Evolutionary conservation across 1,140 invertebrate genomes (phyloP).

Genomic region (Sinella curviseta): DNA sequence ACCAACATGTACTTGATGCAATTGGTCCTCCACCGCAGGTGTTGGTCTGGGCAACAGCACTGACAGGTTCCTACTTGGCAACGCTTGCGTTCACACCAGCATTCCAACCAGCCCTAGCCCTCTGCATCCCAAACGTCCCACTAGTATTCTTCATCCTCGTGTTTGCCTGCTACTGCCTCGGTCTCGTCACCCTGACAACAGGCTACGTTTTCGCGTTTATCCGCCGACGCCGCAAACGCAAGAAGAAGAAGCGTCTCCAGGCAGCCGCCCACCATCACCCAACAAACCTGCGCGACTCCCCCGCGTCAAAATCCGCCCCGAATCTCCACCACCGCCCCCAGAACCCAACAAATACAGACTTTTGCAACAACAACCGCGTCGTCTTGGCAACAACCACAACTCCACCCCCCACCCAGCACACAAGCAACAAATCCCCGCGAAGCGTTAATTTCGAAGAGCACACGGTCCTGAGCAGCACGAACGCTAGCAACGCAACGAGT

Average conservation of each 20-base stretch:
- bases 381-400: neutral
- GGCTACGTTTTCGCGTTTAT: slow-evolving; percentile 51
- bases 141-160: slow-evolving; percentile 52
- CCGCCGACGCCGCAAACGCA: slow-evolving; percentile 37
- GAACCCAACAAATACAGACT: neutral
- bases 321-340: neutral
- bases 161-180: slow-evolving; percentile 51
- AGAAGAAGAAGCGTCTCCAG: neutral
- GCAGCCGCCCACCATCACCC: no score
- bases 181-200: slow-evolving; percentile 50
- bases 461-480: neutral
- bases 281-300: no score
- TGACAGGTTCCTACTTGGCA: slow-evolving; percentile 47
- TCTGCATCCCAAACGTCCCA: slow-evolving; percentile 53
- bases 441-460: neutral
- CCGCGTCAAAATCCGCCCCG: neutral
- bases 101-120: slow-evolving; percentile 52
- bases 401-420: neutral
- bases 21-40: no score
- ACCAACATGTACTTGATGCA: neutral
- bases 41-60: slow-evolving; percentile 49
- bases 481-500: neutral
- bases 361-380: neutral
- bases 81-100: slow-evolving; percentile 41
- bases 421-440: neutral